Evolutionary conservation across 2,888 invertebrate species (phyloP), one percentile per base, ranked within the genome.

Genomic region (Spisula subtruncata): DNA sequence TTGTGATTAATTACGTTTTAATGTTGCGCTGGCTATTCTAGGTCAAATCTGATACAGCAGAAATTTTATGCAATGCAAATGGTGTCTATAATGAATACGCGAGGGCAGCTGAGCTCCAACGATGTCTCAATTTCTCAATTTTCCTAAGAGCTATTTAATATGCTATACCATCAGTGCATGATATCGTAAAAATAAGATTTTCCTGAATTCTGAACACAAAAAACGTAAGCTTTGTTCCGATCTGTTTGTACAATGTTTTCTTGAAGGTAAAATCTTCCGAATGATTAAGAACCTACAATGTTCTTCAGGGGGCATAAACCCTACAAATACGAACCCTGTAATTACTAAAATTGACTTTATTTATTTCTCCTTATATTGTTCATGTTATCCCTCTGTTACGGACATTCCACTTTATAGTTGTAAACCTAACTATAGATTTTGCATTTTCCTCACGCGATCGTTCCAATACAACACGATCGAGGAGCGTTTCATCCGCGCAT

Each of bases 371-470:
- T 87, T 87, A 87, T 82, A 87, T 71, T 48, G 87, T 87, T 87
- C 87, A 41, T 71, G 71, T 71, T 87, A 71, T 16, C 82, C 14
- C 51, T 60, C 82, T 54, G 66, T 82, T 82, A 71, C 56, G 81
- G 71, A 29, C 71, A 87, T 87, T 56, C 75, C 32, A 75, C 54
- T 66, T 82, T 83, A 87, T 87, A 75, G 86, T 79, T 82, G 41
- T 41, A 41, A 41, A 87, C 71, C 66, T 75, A 82, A 54, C 66
- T 85, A 87, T 87, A 60, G 88, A 88, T 84, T 88, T 88, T 60
- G 79, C 66, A 84, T 84, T 88, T 88, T 56, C n/a, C 48, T 83
- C 88, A 88, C 84, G 88, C 88, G 83, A 88, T 83, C 80, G n/a
- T 32, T 75, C 35, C 46, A 12, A 35, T 75, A 18, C 16, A 75